These are phyloP conservation scores for Diloba caeruleocephala DNA, from an alignment of 2,888 invertebrate species.

Conservation along the genomic window DNA sequence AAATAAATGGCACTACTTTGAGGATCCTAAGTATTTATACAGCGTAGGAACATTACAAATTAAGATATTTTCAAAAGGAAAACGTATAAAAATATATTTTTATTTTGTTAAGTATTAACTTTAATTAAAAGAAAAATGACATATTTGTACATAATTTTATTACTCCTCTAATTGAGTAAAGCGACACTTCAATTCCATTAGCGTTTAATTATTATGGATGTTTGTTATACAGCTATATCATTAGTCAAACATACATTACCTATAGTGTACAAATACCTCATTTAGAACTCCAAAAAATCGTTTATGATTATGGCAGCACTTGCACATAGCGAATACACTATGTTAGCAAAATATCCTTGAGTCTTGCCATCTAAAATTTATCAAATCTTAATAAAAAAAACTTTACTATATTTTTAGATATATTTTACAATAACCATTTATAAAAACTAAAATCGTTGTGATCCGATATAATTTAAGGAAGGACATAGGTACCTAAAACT, in stretches of 20 bases:
- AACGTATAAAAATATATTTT: slow-evolving; percentile 77
- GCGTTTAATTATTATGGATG: slow-evolving; percentile 6
- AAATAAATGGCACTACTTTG: slow-evolving; percentile 80
- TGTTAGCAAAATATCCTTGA: slow-evolving; percentile 27
- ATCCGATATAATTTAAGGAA: slow-evolving; percentile 35
- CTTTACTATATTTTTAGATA: slow-evolving; percentile 34
- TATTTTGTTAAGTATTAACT: slow-evolving; percentile 51
- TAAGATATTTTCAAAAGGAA: slow-evolving; percentile 71
- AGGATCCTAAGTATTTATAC: slow-evolving; percentile 73
- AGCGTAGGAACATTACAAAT: slow-evolving; percentile 78
- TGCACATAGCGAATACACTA: slow-evolving; percentile 42
- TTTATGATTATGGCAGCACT: slow-evolving; percentile 33
- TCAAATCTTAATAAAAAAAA: slow-evolving; percentile 44
- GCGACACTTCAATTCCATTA: slow-evolving; percentile 44
- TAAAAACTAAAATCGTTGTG: slow-evolving; percentile 47
- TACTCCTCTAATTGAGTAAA: slow-evolving; percentile 17
- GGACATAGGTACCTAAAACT: slow-evolving; percentile 5
- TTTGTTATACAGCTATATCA: slow-evolving; percentile 4
- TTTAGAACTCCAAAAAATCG: slow-evolving; percentile 27
- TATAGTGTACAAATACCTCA: slow-evolving; percentile 34
- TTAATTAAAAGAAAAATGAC: slow-evolving; percentile 64
- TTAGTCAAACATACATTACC: slow-evolving; percentile 5
- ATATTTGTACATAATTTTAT: slow-evolving; percentile 63
- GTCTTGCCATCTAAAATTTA: slow-evolving; percentile 45
- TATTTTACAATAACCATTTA: slow-evolving; percentile 43